Evolutionary conservation across 2,797 vertebrate species (phyloP), one percentile per base, ranked within the genome.

Genomic region (Eulemur coronatus): DNA sequence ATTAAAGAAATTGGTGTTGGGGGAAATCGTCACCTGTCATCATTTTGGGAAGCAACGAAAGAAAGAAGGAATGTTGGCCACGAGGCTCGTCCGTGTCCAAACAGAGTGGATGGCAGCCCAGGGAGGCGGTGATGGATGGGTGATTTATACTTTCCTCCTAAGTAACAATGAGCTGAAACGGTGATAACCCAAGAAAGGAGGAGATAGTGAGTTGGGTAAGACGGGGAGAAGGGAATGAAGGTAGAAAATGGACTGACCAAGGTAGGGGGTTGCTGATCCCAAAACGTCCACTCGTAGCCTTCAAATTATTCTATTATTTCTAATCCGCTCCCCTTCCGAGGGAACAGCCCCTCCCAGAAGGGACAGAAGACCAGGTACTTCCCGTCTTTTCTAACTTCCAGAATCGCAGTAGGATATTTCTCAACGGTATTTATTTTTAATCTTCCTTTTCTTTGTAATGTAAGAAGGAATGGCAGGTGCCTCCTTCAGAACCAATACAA

Each of bases 401-500:
- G 50, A 73, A 48, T 65, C 81, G 59, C 76, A 72, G 90, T 81
- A 78, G 93, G 84, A 79, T 76, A 69, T 70, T 89, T 90, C 65
- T 87, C 50, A 33, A 5, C 86, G 69, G 24, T 81, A 73, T 97
- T 98, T 90, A 75, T 97, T 98, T 90, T 97, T 93, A 92, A 41
- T 67, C 35, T 95, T 61, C 76, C 70, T 95, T 85, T 84, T 95
- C 75, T 76, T 94, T 61, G 84, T 52, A 85, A 81, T 92, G 91
- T 73, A 90, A 94, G 52, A 96, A 86, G 59, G 89, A 63, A 63
- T 14, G 46, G 35, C 59, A 85, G 30, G 65, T 81, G 14, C 81
- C 89, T 84, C 9, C 57, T 86, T 59, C 38, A 78, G 26, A 84
- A 59, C 48, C 70, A 69, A 18, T 30, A 43, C 55, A 69, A 35